These are phyloP conservation scores for Atta colombica DNA, from an alignment of 1,140 invertebrate species.

Conservation along the genomic window DNA sequence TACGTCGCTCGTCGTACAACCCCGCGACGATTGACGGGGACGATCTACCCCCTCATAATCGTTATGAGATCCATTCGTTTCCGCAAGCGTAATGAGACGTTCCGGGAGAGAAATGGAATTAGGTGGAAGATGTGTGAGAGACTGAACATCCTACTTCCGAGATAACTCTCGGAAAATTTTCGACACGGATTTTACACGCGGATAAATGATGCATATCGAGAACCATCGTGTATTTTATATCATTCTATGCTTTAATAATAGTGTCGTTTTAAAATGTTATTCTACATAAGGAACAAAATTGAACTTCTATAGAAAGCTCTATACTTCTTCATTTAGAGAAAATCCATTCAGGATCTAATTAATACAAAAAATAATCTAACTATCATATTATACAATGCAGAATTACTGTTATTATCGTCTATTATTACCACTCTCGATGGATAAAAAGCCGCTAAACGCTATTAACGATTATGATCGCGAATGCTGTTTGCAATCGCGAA, in stretches of 20 bases:
- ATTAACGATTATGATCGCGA: slow-evolving; percentile 41
- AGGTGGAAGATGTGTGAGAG: neutral
- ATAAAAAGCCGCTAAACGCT: slow-evolving; percentile 30
- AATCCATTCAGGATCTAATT: too few relatives aligned
- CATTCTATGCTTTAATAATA: neutral
- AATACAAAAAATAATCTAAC: too few relatives aligned
- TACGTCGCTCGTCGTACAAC: slow-evolving; percentile 70
- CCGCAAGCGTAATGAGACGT: slow-evolving; percentile 71
- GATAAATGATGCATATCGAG: neutral
- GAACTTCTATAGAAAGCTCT: too few relatives aligned
- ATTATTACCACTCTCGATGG: neutral
- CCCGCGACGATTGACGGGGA: slow-evolving; percentile 63
- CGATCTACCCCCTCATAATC: slow-evolving; percentile 67
- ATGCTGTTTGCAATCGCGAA: slow-evolving; percentile 28
- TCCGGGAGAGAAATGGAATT: slow-evolving; percentile 64
- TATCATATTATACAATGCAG: neutral
- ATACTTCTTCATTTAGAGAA: too few relatives aligned
- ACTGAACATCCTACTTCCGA: neutral
- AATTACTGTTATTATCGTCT: neutral
- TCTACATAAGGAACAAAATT: neutral
- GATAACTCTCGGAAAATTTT: neutral
- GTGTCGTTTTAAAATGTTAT: neutral
- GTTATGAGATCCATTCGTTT: slow-evolving; percentile 77
- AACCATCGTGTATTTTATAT: neutral
- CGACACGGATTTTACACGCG: neutral